phyloP scores from a whole-genome alignment of 2,888 invertebrate species.

The Carcina quercana region DNA sequence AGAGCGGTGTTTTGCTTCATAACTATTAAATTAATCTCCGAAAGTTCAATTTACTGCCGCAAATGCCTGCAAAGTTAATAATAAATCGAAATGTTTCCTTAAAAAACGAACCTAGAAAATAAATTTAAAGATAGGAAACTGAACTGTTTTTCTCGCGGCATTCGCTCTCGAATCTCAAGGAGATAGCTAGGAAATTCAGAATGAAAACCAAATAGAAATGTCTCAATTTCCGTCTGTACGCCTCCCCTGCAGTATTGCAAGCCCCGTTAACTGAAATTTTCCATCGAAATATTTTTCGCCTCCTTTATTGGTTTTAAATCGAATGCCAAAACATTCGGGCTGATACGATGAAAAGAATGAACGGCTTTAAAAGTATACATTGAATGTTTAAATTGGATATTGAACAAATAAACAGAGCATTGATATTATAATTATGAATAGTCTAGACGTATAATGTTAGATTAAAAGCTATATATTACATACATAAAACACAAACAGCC shows the following conservation, averaged over 20 bases:
- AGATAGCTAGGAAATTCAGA: slow-evolving; percentile 55
- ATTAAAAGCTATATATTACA: too few species aligned
- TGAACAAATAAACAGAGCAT: too few species aligned
- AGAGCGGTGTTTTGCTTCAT: neutral
- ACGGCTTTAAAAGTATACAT: too few species aligned
- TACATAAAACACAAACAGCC: too few species aligned
- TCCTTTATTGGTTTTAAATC: slow-evolving; percentile 24
- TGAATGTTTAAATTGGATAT: too few species aligned
- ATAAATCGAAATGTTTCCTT: too few species aligned
- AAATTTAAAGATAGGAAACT: slow-evolving; percentile 28
- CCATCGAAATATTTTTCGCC: slow-evolving; percentile 31
- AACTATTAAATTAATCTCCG: slow-evolving; percentile 1
- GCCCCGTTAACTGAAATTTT: slow-evolving; percentile 36
- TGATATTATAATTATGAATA: too few species aligned
- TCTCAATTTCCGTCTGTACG: slow-evolving; percentile 62
- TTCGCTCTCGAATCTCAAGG: slow-evolving; percentile 44
- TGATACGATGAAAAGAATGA: too few species aligned
- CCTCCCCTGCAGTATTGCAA: slow-evolving; percentile 42
- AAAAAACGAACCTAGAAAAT: too few species aligned
- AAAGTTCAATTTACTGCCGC: too few species aligned
- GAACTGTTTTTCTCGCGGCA: slow-evolving; percentile 36
- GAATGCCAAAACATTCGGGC: slow-evolving; percentile 6
- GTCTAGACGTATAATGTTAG: too few species aligned
- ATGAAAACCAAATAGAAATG: slow-evolving; percentile 66
- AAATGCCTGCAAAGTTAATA: too few species aligned